A percentile compares a stretch with the other conserved stretches of the same genome.
Conservation (phyloP, 2,113 vertebrate species). For the Myotis yumanensis region DNA sequence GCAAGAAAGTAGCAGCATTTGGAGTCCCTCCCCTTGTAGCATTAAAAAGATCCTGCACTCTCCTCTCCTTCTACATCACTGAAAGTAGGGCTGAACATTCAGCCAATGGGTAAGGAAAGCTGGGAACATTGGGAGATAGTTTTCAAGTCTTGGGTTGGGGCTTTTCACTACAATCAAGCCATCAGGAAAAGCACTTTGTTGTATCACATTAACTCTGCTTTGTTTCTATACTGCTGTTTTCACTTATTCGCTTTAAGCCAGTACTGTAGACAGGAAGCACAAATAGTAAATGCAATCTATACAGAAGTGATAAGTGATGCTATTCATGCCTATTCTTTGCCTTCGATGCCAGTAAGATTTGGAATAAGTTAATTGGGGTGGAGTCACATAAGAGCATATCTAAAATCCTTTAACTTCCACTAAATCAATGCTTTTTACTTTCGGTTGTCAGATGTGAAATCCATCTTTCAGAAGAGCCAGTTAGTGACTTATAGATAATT, state of each 20-base stretch:
- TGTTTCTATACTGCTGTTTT: background rate
- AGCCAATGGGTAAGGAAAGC: background rate
- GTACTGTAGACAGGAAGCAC: background rate
- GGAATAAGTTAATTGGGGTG: background rate
- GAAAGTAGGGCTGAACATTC: background rate
- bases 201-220: background rate
- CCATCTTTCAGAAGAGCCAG: background rate
- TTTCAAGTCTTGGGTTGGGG: background rate
- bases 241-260: background rate
- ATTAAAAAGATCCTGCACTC: background rate
- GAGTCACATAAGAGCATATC: background rate
- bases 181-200: background rate
- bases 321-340: background rate
- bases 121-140: background rate
- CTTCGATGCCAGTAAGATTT: background rate
- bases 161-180: background rate
- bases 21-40: background rate
- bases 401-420: background rate
- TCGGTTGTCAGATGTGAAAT: background rate
- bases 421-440: background rate
- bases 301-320: background rate
- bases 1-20: background rate
- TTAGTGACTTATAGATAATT: background rate
- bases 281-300: background rate
- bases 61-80: background rate